Evolutionary conservation across 30 jellyfish, hydroid and myxozoan species (phyloP).

Genomic region (Pelagia noctiluca): DNA sequence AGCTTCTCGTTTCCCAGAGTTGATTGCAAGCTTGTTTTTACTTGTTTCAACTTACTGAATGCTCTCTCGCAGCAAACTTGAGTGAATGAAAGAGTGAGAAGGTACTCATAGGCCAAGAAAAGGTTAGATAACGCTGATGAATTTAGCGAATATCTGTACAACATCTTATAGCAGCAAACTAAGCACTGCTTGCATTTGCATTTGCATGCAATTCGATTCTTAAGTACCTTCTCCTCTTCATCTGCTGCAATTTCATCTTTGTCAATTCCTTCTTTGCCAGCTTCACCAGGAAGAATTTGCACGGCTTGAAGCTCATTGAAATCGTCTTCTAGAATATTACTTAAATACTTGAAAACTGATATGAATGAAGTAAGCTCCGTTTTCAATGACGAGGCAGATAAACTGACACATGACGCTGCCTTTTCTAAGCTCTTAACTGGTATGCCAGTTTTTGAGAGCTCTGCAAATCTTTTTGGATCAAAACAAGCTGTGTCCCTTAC

Average conservation of each 20-base stretch:
- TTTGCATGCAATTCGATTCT: constrained; percentile 44
- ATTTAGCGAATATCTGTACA: constrained; percentile 42
- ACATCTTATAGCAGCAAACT: constrained; percentile 50
- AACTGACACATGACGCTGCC: constrained; percentile 23
- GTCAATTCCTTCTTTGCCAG: neutral
- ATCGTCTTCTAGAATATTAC: constrained; percentile 31
- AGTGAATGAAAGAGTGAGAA: constrained; percentile 37
- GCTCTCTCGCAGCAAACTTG: constrained; percentile 25
- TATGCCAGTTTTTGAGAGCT: constrained; percentile 25
- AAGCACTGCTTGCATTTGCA: constrained; percentile 30
- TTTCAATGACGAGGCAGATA: constrained; percentile 3
- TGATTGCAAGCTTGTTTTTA: neutral
- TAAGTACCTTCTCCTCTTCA: constrained; percentile 35
- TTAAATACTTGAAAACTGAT: constrained; percentile 23
- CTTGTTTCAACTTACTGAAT: neutral
- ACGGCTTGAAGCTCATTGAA: constrained; percentile 38
- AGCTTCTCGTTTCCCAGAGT: constrained; percentile 5
- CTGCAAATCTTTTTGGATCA: constrained; percentile 33
- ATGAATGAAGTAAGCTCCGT: constrained; percentile 52
- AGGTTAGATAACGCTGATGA: constrained; percentile 43
- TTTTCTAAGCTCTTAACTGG: constrained; percentile 27
- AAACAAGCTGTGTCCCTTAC: constrained; percentile 10
- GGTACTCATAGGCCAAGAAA: constrained; percentile 38
- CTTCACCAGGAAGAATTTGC: neutral
- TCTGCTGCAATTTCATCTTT: constrained; percentile 3